Conservation (phyloP, 2,113 vertebrate genomes). For the Xiphophorus hellerii region DNA sequence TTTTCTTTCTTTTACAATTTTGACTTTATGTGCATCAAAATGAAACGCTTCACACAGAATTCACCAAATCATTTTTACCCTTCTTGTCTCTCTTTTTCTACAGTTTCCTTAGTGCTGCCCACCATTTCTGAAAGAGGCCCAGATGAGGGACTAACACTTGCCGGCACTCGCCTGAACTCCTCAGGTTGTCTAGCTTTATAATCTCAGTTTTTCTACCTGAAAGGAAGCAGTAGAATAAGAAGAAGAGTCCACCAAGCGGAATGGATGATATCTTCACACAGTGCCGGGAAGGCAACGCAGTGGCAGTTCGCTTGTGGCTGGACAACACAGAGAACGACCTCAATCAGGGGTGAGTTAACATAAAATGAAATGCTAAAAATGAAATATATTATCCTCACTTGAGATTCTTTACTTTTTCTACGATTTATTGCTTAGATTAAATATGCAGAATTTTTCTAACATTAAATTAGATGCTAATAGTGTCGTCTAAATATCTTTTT, state of each 20-base stretch:
- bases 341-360: constrained; percentile 92
- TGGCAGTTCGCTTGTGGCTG: constrained; percentile 95
- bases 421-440: not conserved
- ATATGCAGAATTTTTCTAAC: not conserved
- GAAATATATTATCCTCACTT: not conserved
- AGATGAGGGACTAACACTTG: constrained; percentile 70
- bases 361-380: not conserved
- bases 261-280: constrained; percentile 99
- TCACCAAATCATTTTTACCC: not conserved
- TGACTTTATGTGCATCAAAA: not conserved
- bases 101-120: constrained; percentile 5
- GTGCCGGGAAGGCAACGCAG: constrained; percentile 95
- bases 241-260: constrained; percentile 30
- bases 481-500: not conserved
- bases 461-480: not conserved
- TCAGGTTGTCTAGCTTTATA: constrained; percentile 30
- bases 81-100: not conserved
- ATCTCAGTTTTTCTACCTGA: constrained; percentile 28
- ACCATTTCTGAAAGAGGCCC: constrained; percentile 17
- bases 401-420: not conserved
- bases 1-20: constrained; percentile 5
- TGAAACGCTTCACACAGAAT: not conserved
- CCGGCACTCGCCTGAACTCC: constrained; percentile 47
- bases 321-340: constrained; percentile 99
- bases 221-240: not conserved